Conservation (phyloP, 2,888 invertebrate genomes). For the Synanthedon formicaeformis region DNA sequence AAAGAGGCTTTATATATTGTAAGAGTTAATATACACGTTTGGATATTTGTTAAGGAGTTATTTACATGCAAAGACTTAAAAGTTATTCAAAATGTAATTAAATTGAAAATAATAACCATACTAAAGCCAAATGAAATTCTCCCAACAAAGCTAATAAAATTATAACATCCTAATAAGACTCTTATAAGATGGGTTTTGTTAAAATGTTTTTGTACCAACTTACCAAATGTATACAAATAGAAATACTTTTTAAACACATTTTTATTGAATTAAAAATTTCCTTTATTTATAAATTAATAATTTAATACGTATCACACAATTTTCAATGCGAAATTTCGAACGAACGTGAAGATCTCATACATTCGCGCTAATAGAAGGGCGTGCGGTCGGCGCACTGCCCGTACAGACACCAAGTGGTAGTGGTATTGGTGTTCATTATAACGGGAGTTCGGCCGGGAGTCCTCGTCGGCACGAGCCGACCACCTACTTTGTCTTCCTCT, state of each 20-base stretch:
- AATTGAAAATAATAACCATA: no score
- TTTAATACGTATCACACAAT: constrained; percentile 33
- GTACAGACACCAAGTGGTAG: constrained; percentile 62
- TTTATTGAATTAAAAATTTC: constrained; percentile 24
- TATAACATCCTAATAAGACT: no score
- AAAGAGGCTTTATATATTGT: no score
- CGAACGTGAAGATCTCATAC: constrained; percentile 52
- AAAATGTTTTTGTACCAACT: constrained; percentile 17
- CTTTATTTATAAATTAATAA: constrained; percentile 26
- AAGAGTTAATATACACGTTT: no score
- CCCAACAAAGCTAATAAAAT: no score
- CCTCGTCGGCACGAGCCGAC: constrained; percentile 22
- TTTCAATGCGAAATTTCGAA: constrained; percentile 48
- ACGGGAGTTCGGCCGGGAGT: constrained; percentile 65
- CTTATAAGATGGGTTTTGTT: no score
- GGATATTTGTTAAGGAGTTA: no score
- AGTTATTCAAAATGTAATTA: no score
- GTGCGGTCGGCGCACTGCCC: constrained; percentile 69
- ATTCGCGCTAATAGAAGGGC: constrained; percentile 62
- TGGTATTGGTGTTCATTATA: constrained; percentile 52
- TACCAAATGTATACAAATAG: constrained; percentile 46
- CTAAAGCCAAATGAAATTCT: no score
- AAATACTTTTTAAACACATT: constrained; percentile 52
- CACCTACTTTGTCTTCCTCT: constrained; percentile 32
- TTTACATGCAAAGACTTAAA: no score